These are phyloP conservation scores for Sula dactylatra DNA, from an alignment of 2,113 vertebrate genomes.

Conservation along the genomic window DNA sequence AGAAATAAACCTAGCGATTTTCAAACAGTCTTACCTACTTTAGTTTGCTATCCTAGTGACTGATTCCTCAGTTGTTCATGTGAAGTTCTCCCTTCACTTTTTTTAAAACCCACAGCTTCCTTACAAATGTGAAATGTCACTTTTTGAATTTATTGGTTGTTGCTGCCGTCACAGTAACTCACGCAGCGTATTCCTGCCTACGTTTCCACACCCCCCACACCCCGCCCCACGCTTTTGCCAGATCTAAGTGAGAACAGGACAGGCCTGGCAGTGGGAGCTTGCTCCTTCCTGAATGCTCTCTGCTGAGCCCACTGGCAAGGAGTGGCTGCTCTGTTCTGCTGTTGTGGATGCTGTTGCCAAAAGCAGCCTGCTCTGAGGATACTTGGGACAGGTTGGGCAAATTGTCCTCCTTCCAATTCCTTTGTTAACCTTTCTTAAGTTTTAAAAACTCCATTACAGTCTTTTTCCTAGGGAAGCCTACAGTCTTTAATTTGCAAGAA, in stretches of 20 bases:
- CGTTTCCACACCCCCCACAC: fast-evolving
- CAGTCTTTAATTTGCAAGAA: neutral
- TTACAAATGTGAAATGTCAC: neutral
- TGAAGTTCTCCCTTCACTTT: neutral
- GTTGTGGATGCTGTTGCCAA: neutral
- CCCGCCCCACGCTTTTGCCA: neutral
- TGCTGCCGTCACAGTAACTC: neutral
- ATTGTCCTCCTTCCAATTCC: neutral
- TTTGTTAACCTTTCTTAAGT: neutral
- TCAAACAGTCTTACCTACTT: neutral
- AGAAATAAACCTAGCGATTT: neutral
- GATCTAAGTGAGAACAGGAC: neutral
- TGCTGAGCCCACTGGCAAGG: neutral
- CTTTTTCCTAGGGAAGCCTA: neutral
- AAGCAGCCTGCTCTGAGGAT: neutral
- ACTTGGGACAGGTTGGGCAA: too few relatives aligned
- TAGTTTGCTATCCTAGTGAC: neutral
- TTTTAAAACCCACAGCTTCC: neutral
- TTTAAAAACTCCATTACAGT: neutral
- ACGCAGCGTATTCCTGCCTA: neutral
- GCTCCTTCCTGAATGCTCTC: neutral
- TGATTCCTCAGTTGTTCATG: neutral
- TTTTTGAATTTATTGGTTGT: neutral
- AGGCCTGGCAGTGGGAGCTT: neutral
- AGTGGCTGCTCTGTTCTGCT: neutral